Evolutionary conservation across 2,113 vertebrate genomes (phyloP).

Genomic region (Lota lota): DNA sequence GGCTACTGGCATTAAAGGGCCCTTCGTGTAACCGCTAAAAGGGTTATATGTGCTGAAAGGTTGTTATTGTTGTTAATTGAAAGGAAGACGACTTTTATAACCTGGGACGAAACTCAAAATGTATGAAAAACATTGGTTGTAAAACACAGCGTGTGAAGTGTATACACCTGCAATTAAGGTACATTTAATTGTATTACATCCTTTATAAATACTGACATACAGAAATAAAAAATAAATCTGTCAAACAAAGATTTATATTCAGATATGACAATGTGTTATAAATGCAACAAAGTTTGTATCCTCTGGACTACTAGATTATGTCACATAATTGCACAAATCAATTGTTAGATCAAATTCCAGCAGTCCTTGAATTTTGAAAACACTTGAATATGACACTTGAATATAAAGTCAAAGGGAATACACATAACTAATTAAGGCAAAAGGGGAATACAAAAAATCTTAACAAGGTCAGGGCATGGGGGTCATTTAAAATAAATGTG

Average conservation of each 20-base stretch:
- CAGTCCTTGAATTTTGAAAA: no score
- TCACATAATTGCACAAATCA: constrained; percentile 1
- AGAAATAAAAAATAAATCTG: constrained; percentile 46
- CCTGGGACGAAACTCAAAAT: no score
- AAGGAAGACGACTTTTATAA: no score
- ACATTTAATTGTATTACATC: constrained; percentile 55
- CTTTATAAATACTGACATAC: constrained; percentile 52
- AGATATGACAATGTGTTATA: not conserved
- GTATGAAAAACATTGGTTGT: no score
- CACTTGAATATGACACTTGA: no score
- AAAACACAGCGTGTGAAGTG: no score
- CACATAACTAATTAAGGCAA: no score
- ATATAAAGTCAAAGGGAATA: no score
- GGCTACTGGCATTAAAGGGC: constrained; percentile 46
- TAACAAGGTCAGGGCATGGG: no score
- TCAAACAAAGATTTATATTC: constrained; percentile 13
- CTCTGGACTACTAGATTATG: not conserved
- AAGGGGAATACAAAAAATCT: no score
- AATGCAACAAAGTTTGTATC: no score
- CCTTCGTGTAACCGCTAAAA: constrained; percentile 46
- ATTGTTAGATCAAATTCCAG: not conserved
- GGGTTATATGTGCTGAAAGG: constrained; percentile 19
- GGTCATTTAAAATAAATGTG: no score
- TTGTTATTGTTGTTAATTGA: not conserved
- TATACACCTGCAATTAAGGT: constrained; percentile 24